These are phyloP conservation scores for Campylorhamphus procurvoides DNA, from an alignment of 2,113 vertebrate genomes.

Conservation along the genomic window DNA sequence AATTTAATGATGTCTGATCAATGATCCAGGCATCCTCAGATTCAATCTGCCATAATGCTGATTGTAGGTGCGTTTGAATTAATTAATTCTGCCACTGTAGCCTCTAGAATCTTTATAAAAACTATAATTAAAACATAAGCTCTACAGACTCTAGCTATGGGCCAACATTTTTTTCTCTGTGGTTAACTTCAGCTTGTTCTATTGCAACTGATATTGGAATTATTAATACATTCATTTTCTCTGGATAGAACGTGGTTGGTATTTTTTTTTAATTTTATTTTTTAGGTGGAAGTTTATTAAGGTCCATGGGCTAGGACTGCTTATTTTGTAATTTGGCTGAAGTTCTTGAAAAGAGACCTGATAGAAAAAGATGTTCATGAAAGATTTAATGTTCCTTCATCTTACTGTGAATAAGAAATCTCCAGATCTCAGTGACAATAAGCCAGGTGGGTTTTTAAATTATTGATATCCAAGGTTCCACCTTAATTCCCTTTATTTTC, in stretches of 20 bases:
- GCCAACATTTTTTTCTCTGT: not conserved
- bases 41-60: not conserved
- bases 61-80: not conserved
- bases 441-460: not conserved
- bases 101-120: not conserved
- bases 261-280: not conserved
- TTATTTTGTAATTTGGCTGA: not conserved
- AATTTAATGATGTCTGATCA: not conserved
- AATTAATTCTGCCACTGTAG: not conserved
- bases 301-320: not conserved
- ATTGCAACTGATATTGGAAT: no score
- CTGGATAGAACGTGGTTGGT: rapidly evolving
- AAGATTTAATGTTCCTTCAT: not conserved
- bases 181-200: not conserved
- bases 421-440: not conserved
- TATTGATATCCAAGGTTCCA: not conserved
- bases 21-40: not conserved
- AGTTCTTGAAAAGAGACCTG: not conserved
- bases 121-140: not conserved
- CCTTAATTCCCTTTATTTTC: not conserved
- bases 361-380: not conserved
- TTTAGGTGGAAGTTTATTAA: not conserved
- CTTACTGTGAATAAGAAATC: not conserved
- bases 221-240: no score
- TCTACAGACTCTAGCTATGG: not conserved